These are phyloP conservation scores for Enchytraeus crypticus DNA, from an alignment of 2,888 invertebrate species.

Conservation along the genomic window DNA sequence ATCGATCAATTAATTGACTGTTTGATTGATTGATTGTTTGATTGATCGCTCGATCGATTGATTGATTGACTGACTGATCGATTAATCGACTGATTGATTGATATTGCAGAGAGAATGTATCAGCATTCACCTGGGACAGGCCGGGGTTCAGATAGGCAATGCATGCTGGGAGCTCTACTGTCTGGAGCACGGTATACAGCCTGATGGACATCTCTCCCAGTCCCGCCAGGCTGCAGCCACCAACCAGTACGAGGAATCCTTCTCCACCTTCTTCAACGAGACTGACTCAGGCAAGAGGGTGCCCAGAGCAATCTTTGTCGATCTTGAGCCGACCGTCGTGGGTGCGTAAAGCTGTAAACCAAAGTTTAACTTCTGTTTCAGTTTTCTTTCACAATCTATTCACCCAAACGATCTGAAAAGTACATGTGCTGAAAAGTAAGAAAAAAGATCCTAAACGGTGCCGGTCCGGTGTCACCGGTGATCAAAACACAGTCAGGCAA, in stretches of 20 bases:
- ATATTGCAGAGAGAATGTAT: conserved; percentile 50
- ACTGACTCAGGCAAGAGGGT: conserved; percentile 93
- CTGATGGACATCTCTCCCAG: conserved; percentile 52
- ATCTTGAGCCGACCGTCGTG: conserved; percentile 91
- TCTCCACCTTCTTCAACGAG: conserved; percentile 70
- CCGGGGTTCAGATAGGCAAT: conserved; percentile 54
- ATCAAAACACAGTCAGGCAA: too few relatives aligned
- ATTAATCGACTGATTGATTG: background rate
- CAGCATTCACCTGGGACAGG: conserved; percentile 52
- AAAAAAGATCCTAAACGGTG: too few relatives aligned
- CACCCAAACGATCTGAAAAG: too few relatives aligned
- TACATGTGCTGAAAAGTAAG: too few relatives aligned
- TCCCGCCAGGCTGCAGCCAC: conserved; percentile 72
- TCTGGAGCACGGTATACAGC: conserved; percentile 54
- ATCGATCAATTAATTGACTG: too few relatives aligned
- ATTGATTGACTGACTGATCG: too few relatives aligned
- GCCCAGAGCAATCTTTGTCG: conserved; percentile 82
- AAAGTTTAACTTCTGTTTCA: too few relatives aligned
- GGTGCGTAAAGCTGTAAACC: too few relatives aligned
- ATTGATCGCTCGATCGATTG: too few relatives aligned
- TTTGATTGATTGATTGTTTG: too few relatives aligned
- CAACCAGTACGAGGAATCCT: conserved; percentile 67
- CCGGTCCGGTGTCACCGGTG: too few relatives aligned
- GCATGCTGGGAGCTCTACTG: conserved; percentile 57
- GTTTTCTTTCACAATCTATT: too few relatives aligned